Evolutionary conservation across 2,888 invertebrate genomes (phyloP).

Genomic region (Ormia ochracea): DNA sequence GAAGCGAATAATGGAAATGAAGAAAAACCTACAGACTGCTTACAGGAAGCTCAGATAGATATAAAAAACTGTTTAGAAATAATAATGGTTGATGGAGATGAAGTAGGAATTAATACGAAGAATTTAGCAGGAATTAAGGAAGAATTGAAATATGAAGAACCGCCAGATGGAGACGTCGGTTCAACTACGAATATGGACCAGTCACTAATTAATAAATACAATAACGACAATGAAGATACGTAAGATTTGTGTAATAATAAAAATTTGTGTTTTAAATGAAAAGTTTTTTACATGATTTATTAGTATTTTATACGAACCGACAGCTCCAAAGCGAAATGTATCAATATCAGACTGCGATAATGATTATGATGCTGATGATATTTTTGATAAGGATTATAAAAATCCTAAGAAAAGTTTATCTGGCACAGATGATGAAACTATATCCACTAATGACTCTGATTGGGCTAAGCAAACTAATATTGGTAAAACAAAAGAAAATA

Average conservation of each 20-base stretch:
- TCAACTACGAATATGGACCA: not conserved
- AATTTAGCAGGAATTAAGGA: not conserved
- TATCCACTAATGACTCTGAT: constrained; percentile 30
- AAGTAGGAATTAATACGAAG: not conserved
- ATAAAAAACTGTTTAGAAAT: constrained; percentile 56
- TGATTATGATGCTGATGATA: constrained; percentile 22
- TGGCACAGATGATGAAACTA: constrained; percentile 25
- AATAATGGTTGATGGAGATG: constrained; percentile 34
- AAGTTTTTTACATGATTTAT: not conserved
- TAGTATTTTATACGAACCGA: not conserved
- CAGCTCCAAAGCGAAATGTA: not conserved
- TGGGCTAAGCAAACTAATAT: constrained; percentile 8
- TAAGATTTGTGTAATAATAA: not conserved
- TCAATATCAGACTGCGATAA: constrained; percentile 29
- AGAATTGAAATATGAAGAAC: constrained; percentile 16
- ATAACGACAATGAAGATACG: not conserved
- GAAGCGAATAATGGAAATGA: not conserved
- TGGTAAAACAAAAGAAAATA: constrained; percentile 19
- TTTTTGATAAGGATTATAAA: constrained; percentile 22
- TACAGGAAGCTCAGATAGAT: constrained; percentile 55
- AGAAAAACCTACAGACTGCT: constrained; percentile 42
- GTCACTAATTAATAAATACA: not conserved
- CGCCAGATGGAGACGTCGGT: not conserved
- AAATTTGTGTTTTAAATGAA: not conserved
- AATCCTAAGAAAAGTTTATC: not conserved